Conservation (phyloP, 1,140 invertebrate species). For the Vanessa tameamea region DNA sequence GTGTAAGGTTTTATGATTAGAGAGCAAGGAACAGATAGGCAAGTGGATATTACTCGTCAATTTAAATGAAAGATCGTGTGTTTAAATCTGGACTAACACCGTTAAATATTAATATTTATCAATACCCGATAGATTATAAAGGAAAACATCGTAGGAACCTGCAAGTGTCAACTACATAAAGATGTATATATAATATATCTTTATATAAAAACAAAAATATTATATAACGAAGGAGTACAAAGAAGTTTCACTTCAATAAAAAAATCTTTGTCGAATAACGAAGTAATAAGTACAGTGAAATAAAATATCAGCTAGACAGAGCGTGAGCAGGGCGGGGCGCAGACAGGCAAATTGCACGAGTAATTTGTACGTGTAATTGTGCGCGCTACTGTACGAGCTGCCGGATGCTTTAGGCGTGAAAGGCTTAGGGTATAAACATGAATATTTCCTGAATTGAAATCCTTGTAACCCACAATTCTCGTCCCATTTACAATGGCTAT, state of each 20-base stretch:
- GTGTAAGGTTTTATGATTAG: no score
- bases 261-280: background rate
- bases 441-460: conserved; percentile 2
- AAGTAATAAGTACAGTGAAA: background rate
- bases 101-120: no score
- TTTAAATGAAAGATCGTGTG: no score
- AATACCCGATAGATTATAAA: no score
- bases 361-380: conserved; percentile 56
- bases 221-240: no score
- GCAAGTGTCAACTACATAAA: no score
- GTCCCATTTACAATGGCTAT: background rate
- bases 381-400: conserved; percentile 38
- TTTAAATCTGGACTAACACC: no score
- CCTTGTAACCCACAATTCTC: background rate
- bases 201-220: no score
- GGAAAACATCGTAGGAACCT: no score
- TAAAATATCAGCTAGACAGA: conserved; percentile 4
- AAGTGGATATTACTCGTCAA: no score
- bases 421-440: conserved; percentile 11
- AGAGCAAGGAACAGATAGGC: no score
- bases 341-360: conserved; percentile 22
- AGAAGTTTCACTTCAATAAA: background rate
- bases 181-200: no score
- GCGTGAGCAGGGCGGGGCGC: conserved; percentile 9
- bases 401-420: conserved; percentile 13